phyloP scores from a whole-genome alignment of 53 echinoderm and acorn worm species.

The Antedon mediterranea region DNA sequence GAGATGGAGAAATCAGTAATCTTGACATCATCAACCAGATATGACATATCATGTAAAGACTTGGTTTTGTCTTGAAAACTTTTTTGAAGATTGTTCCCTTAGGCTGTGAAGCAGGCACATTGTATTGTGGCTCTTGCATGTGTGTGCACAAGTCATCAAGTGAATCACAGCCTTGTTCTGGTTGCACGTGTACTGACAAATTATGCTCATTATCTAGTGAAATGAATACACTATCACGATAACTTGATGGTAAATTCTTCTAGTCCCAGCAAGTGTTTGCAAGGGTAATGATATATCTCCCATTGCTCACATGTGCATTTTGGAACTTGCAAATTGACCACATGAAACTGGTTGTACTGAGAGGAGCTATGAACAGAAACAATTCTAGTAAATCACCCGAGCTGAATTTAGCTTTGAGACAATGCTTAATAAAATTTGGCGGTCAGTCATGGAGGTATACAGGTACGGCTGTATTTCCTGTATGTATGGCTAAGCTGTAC shows the following conservation, averaged over 20 bases:
- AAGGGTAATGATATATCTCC: constrained; percentile 21
- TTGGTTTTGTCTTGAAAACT: too few species aligned
- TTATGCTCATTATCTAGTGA: not conserved
- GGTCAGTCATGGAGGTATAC: constrained; percentile 20
- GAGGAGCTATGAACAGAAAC: constrained; percentile 11
- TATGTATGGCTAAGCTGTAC: too few species aligned
- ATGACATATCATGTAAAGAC: too few species aligned
- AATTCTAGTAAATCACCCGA: constrained; percentile 2
- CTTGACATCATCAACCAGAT: too few species aligned
- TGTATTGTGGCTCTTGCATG: too few species aligned
- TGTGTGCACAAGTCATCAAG: too few species aligned
- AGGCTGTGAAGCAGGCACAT: too few species aligned
- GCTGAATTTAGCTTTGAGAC: constrained; percentile 12
- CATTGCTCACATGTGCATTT: constrained; percentile 19
- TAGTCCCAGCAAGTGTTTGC: constrained; percentile 35
- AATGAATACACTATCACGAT: constrained; percentile 24
- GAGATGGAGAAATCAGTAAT: too few species aligned
- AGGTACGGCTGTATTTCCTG: constrained; percentile 6
- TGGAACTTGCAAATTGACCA: constrained; percentile 17
- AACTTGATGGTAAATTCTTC: constrained; percentile 14
- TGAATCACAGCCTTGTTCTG: too few species aligned
- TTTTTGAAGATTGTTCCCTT: too few species aligned
- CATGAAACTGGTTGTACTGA: constrained; percentile 19
- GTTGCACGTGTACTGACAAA: too few species aligned
- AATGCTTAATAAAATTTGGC: constrained; percentile 20